Evolutionary conservation across 2,113 vertebrate genomes (phyloP).

Genomic region (Todiramphus chloris): DNA sequence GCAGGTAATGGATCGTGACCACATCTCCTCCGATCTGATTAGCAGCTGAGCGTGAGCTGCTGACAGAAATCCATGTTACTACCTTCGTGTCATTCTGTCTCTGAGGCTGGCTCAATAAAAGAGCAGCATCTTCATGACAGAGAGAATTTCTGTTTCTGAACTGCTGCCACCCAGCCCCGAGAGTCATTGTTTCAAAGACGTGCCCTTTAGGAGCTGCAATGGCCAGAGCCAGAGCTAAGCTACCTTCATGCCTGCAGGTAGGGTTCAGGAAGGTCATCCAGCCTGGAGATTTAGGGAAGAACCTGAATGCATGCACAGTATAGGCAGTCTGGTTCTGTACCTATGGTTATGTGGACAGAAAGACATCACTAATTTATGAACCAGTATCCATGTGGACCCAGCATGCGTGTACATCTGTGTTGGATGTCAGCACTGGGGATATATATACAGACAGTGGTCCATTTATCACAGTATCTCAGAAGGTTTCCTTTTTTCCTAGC

Average conservation of each 20-base stretch:
- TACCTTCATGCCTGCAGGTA: accelerated
- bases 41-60: neutral
- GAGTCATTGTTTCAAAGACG: neutral
- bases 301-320: neutral
- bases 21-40: slow-evolving; percentile 8
- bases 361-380: neutral
- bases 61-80: slow-evolving; percentile 26
- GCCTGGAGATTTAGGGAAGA: neutral
- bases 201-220: neutral
- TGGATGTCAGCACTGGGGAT: neutral
- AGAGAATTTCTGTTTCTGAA: neutral
- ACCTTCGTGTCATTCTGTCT: neutral
- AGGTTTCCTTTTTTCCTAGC: neutral
- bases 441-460: neutral
- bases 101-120: slow-evolving; percentile 5
- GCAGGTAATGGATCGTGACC: slow-evolving; percentile 24
- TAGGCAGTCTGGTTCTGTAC: neutral
- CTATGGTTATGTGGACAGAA: neutral
- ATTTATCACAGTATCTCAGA: neutral
- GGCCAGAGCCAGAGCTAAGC: neutral
- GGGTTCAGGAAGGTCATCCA: neutral
- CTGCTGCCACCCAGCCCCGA: neutral
- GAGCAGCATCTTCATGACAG: slow-evolving; percentile 14
- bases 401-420: too few species aligned
- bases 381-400: neutral